Conservation (phyloP, 92 coral and sea anemone genomes). For the Bergia sp. region DNA sequence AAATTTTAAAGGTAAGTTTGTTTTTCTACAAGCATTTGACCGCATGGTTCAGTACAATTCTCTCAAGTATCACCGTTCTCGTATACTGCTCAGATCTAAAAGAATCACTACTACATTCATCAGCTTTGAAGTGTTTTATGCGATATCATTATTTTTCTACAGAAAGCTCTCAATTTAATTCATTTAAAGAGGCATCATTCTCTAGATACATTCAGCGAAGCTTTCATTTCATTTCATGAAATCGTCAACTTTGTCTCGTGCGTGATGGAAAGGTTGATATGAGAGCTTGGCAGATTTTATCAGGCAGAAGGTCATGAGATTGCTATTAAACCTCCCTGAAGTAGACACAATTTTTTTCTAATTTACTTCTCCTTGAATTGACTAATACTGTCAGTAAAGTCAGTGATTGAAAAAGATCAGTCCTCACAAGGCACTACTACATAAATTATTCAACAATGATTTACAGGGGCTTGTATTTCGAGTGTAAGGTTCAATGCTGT, state of each 20-base stretch:
- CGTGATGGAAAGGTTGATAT: conserved; percentile 6
- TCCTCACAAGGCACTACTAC: neutral
- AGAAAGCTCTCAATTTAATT: neutral
- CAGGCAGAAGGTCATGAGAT: conserved; percentile 21
- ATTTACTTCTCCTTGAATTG: neutral
- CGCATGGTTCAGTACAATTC: neutral
- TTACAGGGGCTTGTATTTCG: neutral
- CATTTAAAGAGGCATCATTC: conserved; percentile 13
- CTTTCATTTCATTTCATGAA: conserved; percentile 11
- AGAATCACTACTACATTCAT: neutral
- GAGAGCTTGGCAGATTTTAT: conserved; percentile 29
- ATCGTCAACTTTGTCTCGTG: neutral
- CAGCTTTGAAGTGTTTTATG: neutral
- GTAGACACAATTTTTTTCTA: neutral
- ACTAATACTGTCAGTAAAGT: neutral
- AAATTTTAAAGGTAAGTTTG: conserved; percentile 24
- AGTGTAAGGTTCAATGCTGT: neutral
- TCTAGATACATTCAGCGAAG: neutral
- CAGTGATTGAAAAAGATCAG: neutral
- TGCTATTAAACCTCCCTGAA: neutral
- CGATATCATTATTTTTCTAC: neutral
- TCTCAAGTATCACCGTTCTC: no score
- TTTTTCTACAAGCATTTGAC: neutral
- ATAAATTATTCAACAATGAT: neutral
- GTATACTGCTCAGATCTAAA: no score